Evolutionary conservation across 2,888 invertebrate genomes (phyloP).

Genomic region (Omphaloscelis lunosa): DNA sequence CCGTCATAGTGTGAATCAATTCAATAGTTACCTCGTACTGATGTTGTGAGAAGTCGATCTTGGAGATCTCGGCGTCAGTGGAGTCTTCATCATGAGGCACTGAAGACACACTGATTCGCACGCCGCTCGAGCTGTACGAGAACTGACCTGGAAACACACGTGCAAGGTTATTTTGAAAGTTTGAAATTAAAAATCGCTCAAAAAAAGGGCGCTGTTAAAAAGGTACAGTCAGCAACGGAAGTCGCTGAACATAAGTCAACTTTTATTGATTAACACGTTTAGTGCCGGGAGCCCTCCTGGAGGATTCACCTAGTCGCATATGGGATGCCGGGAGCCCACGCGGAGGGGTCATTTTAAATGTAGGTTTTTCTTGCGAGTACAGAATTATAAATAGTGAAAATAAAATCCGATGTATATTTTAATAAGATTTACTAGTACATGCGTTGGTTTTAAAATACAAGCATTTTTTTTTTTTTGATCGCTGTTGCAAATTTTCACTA

Average conservation of each 20-base stretch:
- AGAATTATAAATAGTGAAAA: too few species aligned
- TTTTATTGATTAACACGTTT: too few species aligned
- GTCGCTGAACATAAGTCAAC: background rate
- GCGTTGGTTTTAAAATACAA: too few species aligned
- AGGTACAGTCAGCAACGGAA: background rate
- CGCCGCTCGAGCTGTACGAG: conserved; percentile 89
- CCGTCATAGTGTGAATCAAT: background rate
- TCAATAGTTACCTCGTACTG: conserved; percentile 82
- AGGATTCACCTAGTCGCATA: too few species aligned
- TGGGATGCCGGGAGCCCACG: too few species aligned
- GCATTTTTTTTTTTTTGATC: too few species aligned
- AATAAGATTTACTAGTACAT: too few species aligned
- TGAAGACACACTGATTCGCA: conserved; percentile 91
- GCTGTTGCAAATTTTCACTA: too few species aligned
- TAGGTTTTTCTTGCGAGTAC: too few species aligned
- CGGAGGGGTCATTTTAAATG: too few species aligned
- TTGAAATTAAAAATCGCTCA: background rate
- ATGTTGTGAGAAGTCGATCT: conserved; percentile 93
- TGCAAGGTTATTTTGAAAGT: background rate
- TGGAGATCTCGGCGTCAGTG: conserved; percentile 94
- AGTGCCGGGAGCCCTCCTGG: too few species aligned
- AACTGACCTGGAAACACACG: conserved; percentile 83
- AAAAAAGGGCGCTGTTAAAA: background rate
- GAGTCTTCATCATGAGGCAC: conserved; percentile 92
- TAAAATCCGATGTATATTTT: too few species aligned